These are phyloP conservation scores for Heliornis fulica DNA, from an alignment of 2,113 vertebrate species.

Conservation along the genomic window DNA sequence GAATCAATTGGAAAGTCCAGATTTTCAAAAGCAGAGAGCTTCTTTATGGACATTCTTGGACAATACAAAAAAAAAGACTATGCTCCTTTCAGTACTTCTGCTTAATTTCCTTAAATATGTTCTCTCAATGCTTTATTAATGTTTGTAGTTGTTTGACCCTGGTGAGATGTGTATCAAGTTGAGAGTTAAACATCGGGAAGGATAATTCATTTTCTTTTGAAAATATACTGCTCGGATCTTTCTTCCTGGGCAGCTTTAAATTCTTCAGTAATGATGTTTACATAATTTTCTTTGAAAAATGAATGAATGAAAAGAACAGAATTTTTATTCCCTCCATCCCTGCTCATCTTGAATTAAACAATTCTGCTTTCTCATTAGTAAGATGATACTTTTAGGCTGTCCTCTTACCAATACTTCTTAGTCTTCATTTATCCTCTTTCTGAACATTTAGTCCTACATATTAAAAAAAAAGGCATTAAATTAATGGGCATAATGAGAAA, in stretches of 20 bases:
- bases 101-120: background rate
- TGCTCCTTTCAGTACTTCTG: background rate
- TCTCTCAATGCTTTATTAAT: background rate
- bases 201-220: background rate
- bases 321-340: accelerated
- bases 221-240: background rate
- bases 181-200: background rate
- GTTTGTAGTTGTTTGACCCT: background rate
- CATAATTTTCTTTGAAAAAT: background rate
- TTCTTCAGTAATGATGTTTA: background rate
- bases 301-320: background rate
- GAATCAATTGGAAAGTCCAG: background rate
- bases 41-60: background rate
- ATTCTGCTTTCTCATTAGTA: constrained; percentile 6
- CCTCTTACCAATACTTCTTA: background rate
- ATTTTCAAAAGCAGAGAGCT: background rate
- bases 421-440: constrained; percentile 15
- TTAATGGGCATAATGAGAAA: background rate
- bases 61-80: background rate
- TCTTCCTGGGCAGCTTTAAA: background rate
- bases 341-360: background rate
- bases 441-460: background rate
- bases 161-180: background rate
- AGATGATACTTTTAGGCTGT: background rate
- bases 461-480: background rate